A percentile compares a stretch with the other conserved stretches of the same genome.
phyloP scores from a whole-genome alignment of 2,888 invertebrate species.

The Nasonovia ribisnigri region DNA sequence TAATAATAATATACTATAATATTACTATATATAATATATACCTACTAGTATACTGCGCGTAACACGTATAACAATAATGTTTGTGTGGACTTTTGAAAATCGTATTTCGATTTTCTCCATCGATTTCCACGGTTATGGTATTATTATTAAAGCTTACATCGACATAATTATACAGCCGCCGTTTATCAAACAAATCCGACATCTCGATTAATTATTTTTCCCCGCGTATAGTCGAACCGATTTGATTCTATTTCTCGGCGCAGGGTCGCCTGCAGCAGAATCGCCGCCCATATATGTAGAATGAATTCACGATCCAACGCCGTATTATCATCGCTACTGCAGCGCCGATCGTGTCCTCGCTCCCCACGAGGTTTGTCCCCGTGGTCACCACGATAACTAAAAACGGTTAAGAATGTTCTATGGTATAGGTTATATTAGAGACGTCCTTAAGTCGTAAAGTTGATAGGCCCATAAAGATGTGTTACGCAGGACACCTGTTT shows the following conservation, averaged over 20 bases:
- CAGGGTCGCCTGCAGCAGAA: background rate
- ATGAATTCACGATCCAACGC: background rate
- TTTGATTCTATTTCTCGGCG: background rate
- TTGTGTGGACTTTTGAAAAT: background rate
- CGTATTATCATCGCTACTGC: background rate
- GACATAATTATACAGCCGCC: background rate
- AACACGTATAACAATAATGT: background rate
- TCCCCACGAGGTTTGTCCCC: background rate
- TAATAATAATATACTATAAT: background rate
- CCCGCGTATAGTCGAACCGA: background rate
- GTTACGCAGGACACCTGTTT: background rate
- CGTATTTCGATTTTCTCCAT: background rate
- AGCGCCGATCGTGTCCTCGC: background rate
- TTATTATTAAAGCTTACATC: background rate
- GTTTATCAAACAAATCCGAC: conserved; percentile 2
- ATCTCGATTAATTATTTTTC: background rate
- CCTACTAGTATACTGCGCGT: background rate
- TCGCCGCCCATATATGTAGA: background rate
- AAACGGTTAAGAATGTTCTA: background rate
- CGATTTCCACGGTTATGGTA: background rate
- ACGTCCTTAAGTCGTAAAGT: background rate
- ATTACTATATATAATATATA: background rate
- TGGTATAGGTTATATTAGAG: too few species aligned
- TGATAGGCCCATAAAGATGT: background rate
- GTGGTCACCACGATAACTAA: background rate